Evolutionary conservation across 2,888 invertebrate species (phyloP).

Genomic region (Pyralis farinalis): DNA sequence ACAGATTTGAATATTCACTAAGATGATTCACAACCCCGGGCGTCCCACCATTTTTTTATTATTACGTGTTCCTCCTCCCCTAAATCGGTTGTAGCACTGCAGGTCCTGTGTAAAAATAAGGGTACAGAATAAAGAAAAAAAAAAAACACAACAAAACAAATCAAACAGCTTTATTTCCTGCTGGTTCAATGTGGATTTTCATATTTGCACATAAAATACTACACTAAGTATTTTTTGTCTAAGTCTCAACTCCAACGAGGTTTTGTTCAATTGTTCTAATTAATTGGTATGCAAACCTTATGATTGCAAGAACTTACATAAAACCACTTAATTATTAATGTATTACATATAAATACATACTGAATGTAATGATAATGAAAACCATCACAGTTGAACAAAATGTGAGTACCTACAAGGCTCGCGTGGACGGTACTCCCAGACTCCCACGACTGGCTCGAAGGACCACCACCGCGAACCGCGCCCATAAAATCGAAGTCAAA

Average conservation of each 20-base stretch:
- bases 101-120: too few relatives aligned
- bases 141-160: conserved; percentile 62
- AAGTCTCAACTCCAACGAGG: conserved; percentile 25
- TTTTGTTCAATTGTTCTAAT: conserved; percentile 23
- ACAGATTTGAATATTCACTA: too few relatives aligned
- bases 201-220: conserved; percentile 60
- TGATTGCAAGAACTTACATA: conserved; percentile 27
- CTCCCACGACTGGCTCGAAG: neutral
- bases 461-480: neutral
- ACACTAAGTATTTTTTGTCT: conserved; percentile 44
- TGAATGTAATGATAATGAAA: conserved; percentile 34
- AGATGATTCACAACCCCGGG: too few relatives aligned
- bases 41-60: too few relatives aligned
- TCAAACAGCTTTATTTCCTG: conserved; percentile 77
- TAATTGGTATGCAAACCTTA: conserved; percentile 30
- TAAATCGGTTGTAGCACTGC: too few relatives aligned
- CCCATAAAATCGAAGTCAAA: too few relatives aligned
- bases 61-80: too few relatives aligned
- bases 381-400: conserved; percentile 21
- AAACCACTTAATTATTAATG: conserved; percentile 12
- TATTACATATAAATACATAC: conserved; percentile 35
- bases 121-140: conserved; percentile 11
- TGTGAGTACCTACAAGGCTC: neutral
- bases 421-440: conserved; percentile 19
- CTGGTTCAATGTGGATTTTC: conserved; percentile 66